phyloP scores from a whole-genome alignment of 92 coral and sea anemone genomes.

The Palythoa caribaeorum region DNA sequence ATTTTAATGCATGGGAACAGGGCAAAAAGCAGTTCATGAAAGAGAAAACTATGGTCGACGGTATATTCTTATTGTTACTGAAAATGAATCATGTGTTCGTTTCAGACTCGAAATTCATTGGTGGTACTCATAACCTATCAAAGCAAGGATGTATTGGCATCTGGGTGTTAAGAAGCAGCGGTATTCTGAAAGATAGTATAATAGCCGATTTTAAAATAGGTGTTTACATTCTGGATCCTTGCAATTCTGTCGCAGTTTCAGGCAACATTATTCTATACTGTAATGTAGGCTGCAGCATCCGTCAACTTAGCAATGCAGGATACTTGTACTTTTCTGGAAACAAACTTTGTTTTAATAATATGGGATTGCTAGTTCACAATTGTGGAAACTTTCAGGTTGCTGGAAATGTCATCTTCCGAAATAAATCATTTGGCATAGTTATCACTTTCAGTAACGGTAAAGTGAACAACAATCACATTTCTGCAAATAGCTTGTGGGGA shows the following conservation, averaged over 20 bases:
- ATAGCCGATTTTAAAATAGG: not conserved
- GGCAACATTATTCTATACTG: not conserved
- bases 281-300: not conserved
- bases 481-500: not conserved
- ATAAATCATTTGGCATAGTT: not conserved
- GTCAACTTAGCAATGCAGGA: too few relatives aligned
- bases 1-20: not conserved
- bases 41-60: not conserved
- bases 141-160: not conserved
- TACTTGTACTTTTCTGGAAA: not conserved
- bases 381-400: not conserved
- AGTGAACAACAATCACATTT: not conserved
- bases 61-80: not conserved
- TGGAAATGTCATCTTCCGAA: not conserved
- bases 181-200: not conserved
- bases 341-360: not conserved
- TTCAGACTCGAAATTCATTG: not conserved
- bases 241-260: not conserved
- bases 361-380: not conserved
- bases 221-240: not conserved
- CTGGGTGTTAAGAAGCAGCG: not conserved
- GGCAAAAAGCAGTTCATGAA: not conserved
- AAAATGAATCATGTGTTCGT: constrained; percentile 1
- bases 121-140: too few relatives aligned
- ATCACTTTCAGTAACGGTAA: not conserved